Evolutionary conservation across 2,888 invertebrate genomes (phyloP).

Genomic region (Pseudanteris insignis): DNA sequence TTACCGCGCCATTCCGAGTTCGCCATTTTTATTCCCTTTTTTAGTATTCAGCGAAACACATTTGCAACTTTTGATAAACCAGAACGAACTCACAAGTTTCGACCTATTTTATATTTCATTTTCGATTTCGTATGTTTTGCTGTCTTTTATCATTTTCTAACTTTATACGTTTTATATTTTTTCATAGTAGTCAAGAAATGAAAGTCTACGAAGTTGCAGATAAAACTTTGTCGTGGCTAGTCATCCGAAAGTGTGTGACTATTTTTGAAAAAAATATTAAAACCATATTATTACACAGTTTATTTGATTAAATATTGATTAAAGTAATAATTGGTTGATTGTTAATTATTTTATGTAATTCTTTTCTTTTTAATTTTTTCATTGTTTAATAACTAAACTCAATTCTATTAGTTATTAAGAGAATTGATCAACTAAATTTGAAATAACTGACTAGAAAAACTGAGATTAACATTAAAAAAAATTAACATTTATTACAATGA

Average conservation of each 20-base stretch:
- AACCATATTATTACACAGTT: too few species aligned
- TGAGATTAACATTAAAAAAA: too few species aligned
- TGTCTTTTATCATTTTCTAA: constrained; percentile 4
- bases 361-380: too few species aligned
- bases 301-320: too few species aligned
- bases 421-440: too few species aligned
- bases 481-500: too few species aligned
- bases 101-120: constrained; percentile 23
- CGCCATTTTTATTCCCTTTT: constrained; percentile 15
- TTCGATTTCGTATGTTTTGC: constrained; percentile 12
- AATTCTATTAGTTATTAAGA: too few species aligned
- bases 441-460: too few species aligned
- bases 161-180: constrained; percentile 16
- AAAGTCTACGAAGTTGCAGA: constrained; percentile 20
- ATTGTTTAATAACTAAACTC: too few species aligned
- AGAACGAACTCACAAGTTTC: constrained; percentile 14
- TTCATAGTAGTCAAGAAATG: constrained; percentile 15
- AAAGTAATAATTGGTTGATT: too few species aligned
- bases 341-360: too few species aligned
- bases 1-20: constrained; percentile 17
- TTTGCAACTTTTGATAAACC: constrained; percentile 27
- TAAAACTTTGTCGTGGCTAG: constrained; percentile 24
- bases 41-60: constrained; percentile 23
- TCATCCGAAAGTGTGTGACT: constrained; percentile 26
- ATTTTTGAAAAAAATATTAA: too few species aligned